Evolutionary conservation across 2,113 vertebrate genomes (phyloP), one percentile per base, ranked within the genome.

Genomic region (Zingel zingel): DNA sequence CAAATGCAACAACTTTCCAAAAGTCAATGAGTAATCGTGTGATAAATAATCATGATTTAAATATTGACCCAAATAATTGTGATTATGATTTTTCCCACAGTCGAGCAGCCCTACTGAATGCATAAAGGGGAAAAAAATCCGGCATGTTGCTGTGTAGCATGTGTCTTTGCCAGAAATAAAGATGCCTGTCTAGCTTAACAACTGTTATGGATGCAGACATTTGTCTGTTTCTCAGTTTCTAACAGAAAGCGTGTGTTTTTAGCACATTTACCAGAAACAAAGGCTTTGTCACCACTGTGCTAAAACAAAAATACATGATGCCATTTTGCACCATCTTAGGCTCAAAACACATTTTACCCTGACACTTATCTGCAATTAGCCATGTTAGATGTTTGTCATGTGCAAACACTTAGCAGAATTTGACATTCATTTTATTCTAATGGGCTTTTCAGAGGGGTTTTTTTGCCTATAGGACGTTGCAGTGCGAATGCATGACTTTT

Each of bases 341-440:
- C 82, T 84, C 61, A 59, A 59, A 81, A 81, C 65, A 78, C 75
- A 76, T 81, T 79, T 86, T 47, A 69, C 72, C 70, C 78, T 76
- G 81, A 83, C 79, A 78, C 86, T 82, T 89, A 79, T 89, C 80
- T 81, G 84, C 86, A 87, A 79, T 89, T 86, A 85, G 84, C 81
- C 84, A 82, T 53, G 81, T 80, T 88, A 43, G 83, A 81, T 82
- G 83, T 88, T 86, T 80, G 85, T 88, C 86, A 83, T 81, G 82
- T 88, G 90, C 71, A 86, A 86, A 90, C 82, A 89, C 83, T 83
- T 79, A 72, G 86, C 74, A 74, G 74, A 71, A 80, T 84, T 78
- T 83, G 85, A 87, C 86, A 86, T 81, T 89, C 82, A 82, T 88
- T 86, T 88, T 81, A 87, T 82, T 83, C 72, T 86, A 90, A 92